phyloP scores from a whole-genome alignment of 2,797 vertebrate species.

The Melopsittacus undulatus region DNA sequence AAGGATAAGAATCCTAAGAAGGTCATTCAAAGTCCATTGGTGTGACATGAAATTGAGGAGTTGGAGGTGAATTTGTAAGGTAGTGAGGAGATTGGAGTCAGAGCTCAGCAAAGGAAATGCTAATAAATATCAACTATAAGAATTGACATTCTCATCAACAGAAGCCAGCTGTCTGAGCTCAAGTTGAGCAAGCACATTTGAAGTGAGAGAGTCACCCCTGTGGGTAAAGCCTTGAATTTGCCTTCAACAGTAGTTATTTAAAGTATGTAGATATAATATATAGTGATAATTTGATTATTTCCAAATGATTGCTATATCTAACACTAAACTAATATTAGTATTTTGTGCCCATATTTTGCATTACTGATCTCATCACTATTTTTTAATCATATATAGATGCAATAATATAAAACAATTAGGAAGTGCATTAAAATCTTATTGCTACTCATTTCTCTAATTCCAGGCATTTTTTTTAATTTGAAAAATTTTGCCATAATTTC shows the following conservation, averaged over 20 bases:
- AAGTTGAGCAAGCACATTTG: neutral
- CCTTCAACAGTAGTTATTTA: neutral
- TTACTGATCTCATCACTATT: neutral
- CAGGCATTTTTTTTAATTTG: neutral
- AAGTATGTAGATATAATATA: neutral
- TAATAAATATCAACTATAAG: slow-evolving; percentile 13
- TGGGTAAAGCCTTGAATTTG: neutral
- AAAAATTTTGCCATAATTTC: neutral
- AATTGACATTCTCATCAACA: neutral
- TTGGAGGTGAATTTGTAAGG: neutral
- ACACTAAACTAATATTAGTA: neutral
- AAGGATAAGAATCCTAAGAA: neutral
- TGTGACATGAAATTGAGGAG: neutral
- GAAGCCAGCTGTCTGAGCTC: neutral
- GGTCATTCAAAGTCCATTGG: neutral
- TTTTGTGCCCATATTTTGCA: neutral
- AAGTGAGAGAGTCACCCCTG: neutral
- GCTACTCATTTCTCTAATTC: neutral
- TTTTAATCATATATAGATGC: neutral
- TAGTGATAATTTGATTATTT: neutral
- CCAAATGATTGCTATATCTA: neutral
- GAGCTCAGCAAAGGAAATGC: neutral
- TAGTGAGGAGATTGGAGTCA: neutral
- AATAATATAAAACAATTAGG: neutral
- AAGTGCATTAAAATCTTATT: neutral